A percentile compares a stretch with the other conserved stretches of the same genome.
Evolutionary conservation across 2,888 invertebrate species (phyloP).

Genomic region (Epirrita christyi): DNA sequence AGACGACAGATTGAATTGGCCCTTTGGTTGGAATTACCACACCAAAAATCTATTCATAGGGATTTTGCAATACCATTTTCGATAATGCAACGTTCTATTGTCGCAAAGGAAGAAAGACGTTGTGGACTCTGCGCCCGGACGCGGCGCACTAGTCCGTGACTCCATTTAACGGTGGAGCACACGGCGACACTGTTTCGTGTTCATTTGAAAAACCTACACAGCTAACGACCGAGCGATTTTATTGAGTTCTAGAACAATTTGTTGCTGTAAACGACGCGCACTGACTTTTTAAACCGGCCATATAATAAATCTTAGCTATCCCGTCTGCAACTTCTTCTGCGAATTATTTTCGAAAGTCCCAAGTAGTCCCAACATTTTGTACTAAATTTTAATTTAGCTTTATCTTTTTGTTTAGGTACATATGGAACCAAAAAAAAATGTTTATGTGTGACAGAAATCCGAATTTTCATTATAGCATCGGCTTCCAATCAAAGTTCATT

Average conservation of each 20-base stretch:
- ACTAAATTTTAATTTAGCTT: no score
- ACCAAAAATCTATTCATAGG: slow-evolving; percentile 29
- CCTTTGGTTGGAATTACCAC: slow-evolving; percentile 27
- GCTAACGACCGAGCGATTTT: slow-evolving; percentile 43
- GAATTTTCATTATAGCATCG: no score
- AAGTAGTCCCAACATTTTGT: no score
- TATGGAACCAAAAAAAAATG: no score
- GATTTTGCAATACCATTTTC: slow-evolving; percentile 50
- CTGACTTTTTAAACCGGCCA: slow-evolving; percentile 20
- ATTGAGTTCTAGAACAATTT: slow-evolving; percentile 39
- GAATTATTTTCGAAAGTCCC: no score
- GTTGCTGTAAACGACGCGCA: slow-evolving; percentile 29
- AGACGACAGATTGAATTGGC: slow-evolving; percentile 11
- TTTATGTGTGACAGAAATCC: no score
- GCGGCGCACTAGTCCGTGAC: slow-evolving; percentile 58
- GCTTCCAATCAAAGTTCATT: no score
- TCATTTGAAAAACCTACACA: slow-evolving; percentile 43
- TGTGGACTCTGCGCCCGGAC: slow-evolving; percentile 55
- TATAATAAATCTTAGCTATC: no score
- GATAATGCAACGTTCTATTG: slow-evolving; percentile 62
- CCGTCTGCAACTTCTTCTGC: no score
- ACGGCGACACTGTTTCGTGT: slow-evolving; percentile 60
- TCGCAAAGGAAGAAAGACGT: slow-evolving; percentile 60
- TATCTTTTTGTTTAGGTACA: no score
- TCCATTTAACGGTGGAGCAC: slow-evolving; percentile 68